Conservation (phyloP, 2,113 vertebrate genomes). For the Anarrhichthys ocellatus region DNA sequence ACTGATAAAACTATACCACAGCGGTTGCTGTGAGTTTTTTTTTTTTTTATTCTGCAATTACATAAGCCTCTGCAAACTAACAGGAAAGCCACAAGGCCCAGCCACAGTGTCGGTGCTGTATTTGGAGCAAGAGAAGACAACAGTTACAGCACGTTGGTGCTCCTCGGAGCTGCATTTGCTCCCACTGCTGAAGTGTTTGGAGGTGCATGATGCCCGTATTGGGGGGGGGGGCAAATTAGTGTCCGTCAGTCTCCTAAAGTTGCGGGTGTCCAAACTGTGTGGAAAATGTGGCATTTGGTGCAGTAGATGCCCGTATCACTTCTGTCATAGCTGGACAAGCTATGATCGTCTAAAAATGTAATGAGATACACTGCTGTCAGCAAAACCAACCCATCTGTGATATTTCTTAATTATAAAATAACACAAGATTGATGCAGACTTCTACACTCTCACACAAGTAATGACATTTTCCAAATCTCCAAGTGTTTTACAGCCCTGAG, state of each 20-base stretch:
- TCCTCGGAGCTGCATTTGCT: conserved; percentile 7
- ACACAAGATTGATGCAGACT: conserved; percentile 5
- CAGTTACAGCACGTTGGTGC: conserved; percentile 10
- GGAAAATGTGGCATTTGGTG: conserved; percentile 5
- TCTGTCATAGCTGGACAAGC: background rate
- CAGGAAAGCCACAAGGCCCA: conserved; percentile 36
- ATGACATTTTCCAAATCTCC: conserved; percentile 46
- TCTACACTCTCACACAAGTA: conserved; percentile 45
- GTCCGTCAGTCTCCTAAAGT: background rate
- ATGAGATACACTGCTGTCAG: background rate
- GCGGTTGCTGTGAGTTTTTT: conserved; percentile 12
- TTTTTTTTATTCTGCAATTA: conserved; percentile 19
- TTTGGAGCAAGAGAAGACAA: conserved; percentile 12
- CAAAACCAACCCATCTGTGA: background rate
- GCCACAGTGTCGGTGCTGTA: conserved; percentile 7
- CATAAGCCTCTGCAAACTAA: conserved; percentile 51
- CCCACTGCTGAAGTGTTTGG: background rate
- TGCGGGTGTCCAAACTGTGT: background rate
- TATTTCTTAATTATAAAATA: conserved; percentile 1
- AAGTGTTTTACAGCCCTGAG: conserved; percentile 45
- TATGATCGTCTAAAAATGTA: background rate
- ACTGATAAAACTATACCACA: conserved; percentile 19
- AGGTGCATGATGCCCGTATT: background rate
- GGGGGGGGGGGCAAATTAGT: background rate
- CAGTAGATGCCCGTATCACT: background rate